Evolutionary conservation across 2,113 vertebrate species (phyloP), one percentile per base, ranked within the genome.

Genomic region (Oxyura jamaicensis): DNA sequence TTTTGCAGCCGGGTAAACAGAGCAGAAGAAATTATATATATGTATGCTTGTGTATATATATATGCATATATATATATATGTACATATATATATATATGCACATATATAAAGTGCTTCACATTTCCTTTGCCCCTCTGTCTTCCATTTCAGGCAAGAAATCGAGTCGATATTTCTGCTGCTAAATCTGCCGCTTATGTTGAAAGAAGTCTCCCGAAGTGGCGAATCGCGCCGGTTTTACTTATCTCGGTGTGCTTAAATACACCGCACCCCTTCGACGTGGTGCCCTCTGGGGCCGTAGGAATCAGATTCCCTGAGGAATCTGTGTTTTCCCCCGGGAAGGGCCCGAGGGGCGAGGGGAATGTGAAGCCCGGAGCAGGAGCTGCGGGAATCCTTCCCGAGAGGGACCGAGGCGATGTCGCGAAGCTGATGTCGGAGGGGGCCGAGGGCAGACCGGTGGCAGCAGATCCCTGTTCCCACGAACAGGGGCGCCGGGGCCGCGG

Each of bases 321-420:
- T 13, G 13, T 23, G 11, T 48, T 60, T 81, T 13, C 35, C 19
- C 9, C 20, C 3, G 28, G 4, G 8, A 5, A 22, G 0, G 0
- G 20, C 39, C 22, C 8, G 21, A 69, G 11, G 19, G 11, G 16
- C 29, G 33, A 71, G 23, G 48, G 22, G 18, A 41, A 33, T 3
- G 28, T 29, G 58, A n/a, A 62, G 55, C 22, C 10, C 4, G 8
- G 8, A 82, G 17, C 25, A 20, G 16, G 5, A 35, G 19, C 41
- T 60, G 58, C 59, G 5, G 8, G 10, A 36, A 35, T 23, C 13
- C 20, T 36, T 6, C 35, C 29, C 6, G 29, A 14, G 33, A 58
- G 76, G n/a, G 65, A 74, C 22, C 29, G 46, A 26, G 19, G 8
- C 46, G 46, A 48, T 48, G 46, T 48, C 46, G 46, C 20, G 46